These are phyloP conservation scores for Dorcus parallelipipedus DNA, from an alignment of 2,888 invertebrate genomes.

Conservation along the genomic window DNA sequence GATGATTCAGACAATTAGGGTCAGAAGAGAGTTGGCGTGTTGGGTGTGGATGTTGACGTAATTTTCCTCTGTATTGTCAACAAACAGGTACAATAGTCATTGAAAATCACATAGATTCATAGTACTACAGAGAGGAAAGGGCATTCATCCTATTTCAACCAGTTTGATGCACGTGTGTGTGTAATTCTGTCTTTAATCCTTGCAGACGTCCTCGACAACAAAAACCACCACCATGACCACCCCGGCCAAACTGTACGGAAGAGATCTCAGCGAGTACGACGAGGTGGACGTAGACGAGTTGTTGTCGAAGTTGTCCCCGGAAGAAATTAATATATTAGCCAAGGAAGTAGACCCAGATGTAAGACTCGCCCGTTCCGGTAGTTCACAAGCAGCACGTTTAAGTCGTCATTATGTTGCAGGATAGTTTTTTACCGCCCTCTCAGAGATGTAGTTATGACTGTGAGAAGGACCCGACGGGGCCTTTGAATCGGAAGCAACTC, in stretches of 20 bases:
- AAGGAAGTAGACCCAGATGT: conserved; percentile 99
- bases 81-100: conserved; percentile 2
- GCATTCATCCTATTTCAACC: not conserved
- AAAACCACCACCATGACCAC: conserved; percentile 89
- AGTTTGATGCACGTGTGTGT: conserved; percentile 1
- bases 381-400: not conserved
- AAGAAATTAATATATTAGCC: conserved; percentile 95
- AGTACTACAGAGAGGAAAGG: too few relatives aligned
- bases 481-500: conserved; percentile 89
- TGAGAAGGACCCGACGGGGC: conserved; percentile 92
- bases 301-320: conserved; percentile 86
- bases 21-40: conserved; percentile 29
- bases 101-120: not conserved
- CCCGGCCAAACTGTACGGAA: conserved; percentile 84
- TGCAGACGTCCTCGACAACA: conserved; percentile 84
- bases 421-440: conserved; percentile 92
- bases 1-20: conserved; percentile 35
- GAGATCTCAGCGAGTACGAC: conserved; percentile 86
- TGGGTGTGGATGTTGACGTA: conserved; percentile 36
- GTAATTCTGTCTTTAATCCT: conserved; percentile 37
- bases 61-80: conserved; percentile 6
- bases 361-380: conserved; percentile 51
- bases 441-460: conserved; percentile 96
- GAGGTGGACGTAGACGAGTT: conserved; percentile 96
- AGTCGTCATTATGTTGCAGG: conserved; percentile 59